Base-by-base conservation (phyloP, 1,140 invertebrate species). In the Sycophaga agraensis region DNA sequence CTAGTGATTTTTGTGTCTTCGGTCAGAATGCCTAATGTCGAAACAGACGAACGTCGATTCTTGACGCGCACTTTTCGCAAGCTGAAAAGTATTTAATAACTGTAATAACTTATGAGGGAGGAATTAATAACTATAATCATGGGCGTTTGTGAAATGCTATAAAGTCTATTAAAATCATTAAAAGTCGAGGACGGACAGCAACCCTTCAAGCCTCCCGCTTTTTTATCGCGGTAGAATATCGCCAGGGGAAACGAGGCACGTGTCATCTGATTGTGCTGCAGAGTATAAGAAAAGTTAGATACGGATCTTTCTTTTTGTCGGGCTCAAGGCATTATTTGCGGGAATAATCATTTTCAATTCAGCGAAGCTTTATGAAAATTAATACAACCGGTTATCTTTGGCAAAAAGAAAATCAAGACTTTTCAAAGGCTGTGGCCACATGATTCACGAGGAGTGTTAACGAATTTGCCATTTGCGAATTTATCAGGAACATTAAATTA, bases 141-240 rank as follows among this genome's bases (percentile, higher is more conserved):
- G n/a, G n/a, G n/a, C n/a, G n/a, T n/a, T 17, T 16, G n/a, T 53
- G 17, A 42, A 42, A 21, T 55, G 31, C 26, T 21, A 26, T 24
- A 51, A 43, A 54, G 50, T 61, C 59, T 54, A 61, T 61, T 61
- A 61, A 46, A 46, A 43, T 61, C 59, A 48, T 61, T 60, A 54
- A 53, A 53, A 16, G 31, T 5, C 12, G 31, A 19, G 31, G 11
- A 35, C 19, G 8, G 22, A 60, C 22, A 14, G 28, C 28, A 4
- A 21, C 35, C 39, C 31, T 21, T 12, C 39, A 22, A 39, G 40
- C 14, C 21, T 57, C 12, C 34, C 8, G 12, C 5, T 46, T 31
- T 53, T 48, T 61, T 61, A 61, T 61, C 59, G 31, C 24, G 2
- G 22, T 24, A 21, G 9, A 40, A 50, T 24, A 62, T 62, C 59